Base-by-base conservation (phyloP, 2,113 vertebrate species). In the Thunnus maccoyii region DNA sequence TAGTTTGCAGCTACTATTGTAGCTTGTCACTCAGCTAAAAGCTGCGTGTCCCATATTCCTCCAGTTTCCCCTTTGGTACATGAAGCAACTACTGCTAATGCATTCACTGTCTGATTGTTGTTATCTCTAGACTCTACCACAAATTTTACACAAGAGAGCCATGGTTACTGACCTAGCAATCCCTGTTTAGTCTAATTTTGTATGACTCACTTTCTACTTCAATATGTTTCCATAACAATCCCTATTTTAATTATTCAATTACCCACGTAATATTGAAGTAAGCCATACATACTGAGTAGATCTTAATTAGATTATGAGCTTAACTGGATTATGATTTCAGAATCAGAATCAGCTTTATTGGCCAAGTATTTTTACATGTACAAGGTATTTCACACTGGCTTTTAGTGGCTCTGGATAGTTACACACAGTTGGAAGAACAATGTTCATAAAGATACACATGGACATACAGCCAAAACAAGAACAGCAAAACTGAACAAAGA, bases 71-170 rank as follows among this genome's bases (percentile, higher is more conserved):
- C 61, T 80, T 68, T 62, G 27, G 48, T 30, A 68, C 70, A 80
- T 18, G 36, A 32, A 69, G 51, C 61, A 41, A n/a, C 12, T 32
- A 68, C 79, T 74, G 54, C 48, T 62, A 76, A 77, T 68, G 77
- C 63, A 47, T 65, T 67, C 51, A 44, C 41, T 76, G 71, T n/a
- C 47, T 65, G 76, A 68, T 57, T 1, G 44, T 17, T 57, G 55
- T 86, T 63, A 72, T 78, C 60, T 80, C 62, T 65, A 56, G 55
- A 51, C 75, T 77, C 47, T 66, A 72, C 32, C 66, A 54, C 79
- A 85, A 69, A 73, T 87, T 76, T 79, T 65, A 82, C 69, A 82
- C 48, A 76, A 57, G 50, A 51, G 66, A 80, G 58, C 41, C 51
- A 4, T 56, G n/a, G 57, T 86, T 75, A 80, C 56, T 72, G 70